Base-by-base conservation (phyloP, 2,113 vertebrate genomes). In the Dascyllus trimaculatus region DNA sequence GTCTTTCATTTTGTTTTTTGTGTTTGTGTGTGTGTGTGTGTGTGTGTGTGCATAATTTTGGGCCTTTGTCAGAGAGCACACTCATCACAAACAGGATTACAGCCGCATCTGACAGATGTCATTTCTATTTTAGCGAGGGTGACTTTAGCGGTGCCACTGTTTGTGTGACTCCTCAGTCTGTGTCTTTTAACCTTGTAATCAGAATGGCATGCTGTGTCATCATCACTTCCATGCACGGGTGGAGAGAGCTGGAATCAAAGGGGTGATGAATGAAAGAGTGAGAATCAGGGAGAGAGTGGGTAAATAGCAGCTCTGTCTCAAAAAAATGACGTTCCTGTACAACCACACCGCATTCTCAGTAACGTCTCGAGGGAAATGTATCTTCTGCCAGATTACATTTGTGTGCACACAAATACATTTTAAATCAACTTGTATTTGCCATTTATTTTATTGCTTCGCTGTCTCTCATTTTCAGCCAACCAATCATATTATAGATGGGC, bases 121-220 rank as follows among this genome's bases (percentile, higher is more conserved):
- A 22, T 32, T 72, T 88, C 83, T 63, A 0, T 86, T 87, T 82
- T 64, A 57, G 71, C 4, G 4, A 46, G 70, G 52, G 57, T 19
- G 69, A 70, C 65, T 68, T 67, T 4, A 46, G 68, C 0, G 5
- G 21, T 25, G 35, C 45, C 38, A 10, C 65, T 25, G 70, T 71
- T 69, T 18, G 69, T n/a, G 49, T 29, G 69, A 82, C 64, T 88
- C 67, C 63, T 19, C 40, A 21, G 71, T 78, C 81, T 68, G 57
- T 48, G 67, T 75, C 67, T 81, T 64, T 78, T 81, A 74, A 89
- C 87, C 82, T 85, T 76, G 73, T 87, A 85, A 86, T 90, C 78
- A 56, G 32, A 63, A 49, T 64, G 84, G 61, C 80, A 13, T 68
- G 75, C 80, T 65, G 74, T 76, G 61, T 85, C 72, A 67, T 78